Base-by-base conservation (phyloP, 2,888 invertebrate genomes). In the Chrysopilus asiliformis region DNA sequence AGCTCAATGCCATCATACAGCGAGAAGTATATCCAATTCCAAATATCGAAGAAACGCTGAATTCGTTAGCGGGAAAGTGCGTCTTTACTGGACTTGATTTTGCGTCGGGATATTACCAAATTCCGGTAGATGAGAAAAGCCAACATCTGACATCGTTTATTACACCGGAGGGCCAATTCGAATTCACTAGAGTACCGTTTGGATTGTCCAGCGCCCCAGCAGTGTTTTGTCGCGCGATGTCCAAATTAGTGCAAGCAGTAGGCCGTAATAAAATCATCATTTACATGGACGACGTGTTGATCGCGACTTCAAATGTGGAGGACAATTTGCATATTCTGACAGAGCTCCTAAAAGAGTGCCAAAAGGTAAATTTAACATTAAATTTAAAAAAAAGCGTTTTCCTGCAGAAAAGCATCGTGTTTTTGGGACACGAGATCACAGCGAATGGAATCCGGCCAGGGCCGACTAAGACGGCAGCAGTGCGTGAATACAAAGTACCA, bases 171-270 rank as follows among this genome's bases (percentile, higher is more conserved):
- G 41, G 14, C 43, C 46, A 52, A 41, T 50, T 42, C 42, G 43
- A 5, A 49, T 39, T 29, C 13, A 20, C 17, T 10, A 22, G 27
- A 18, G 15, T 57, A 49, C 52, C 53, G 2, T 61, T 56, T 39
- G 57, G 55, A 2, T 41, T 56, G 5, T 20, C 43, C 3, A 55
- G 55, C 36, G 50, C 53, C 2, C 51, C 51, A 10, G 46, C 50
- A 1, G 44, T 47, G 0, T 57, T 55, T 34, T 49, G 29, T 48
- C 55, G 4, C 34, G 29, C 33, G 25, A 27, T 22, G 29, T n/a
- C n/a, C 6, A 32, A 20, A 22, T 19, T 3, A 30, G 27, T 26
- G 16, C 7, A 30, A 8, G 4, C 14, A 10, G 13, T 20, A 28
- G 6, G n/a, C 2, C 9, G 22, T 9, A 18, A 13, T 9, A 6